phyloP scores from a whole-genome alignment of 1,140 invertebrate species.

The Ectropis grisescens region DNA sequence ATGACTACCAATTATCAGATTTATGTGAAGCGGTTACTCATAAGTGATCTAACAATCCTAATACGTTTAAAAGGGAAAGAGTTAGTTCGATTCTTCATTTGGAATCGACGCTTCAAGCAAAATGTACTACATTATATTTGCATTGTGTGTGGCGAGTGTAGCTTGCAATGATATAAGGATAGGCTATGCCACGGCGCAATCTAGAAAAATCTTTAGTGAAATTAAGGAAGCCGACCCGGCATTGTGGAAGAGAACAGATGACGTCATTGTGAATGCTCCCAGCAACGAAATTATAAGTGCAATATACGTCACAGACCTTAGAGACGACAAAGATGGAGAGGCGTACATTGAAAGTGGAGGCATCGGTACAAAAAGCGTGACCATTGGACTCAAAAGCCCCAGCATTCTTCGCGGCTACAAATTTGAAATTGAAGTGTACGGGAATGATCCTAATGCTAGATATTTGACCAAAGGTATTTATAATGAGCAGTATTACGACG shows the following conservation, averaged over 20 bases:
- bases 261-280: constrained; percentile 35
- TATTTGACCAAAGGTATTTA: constrained; percentile 25
- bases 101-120: no score
- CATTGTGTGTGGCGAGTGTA: no score
- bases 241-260: constrained; percentile 46
- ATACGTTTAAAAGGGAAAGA: no score
- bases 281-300: constrained; percentile 39
- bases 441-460: constrained; percentile 21
- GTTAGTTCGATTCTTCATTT: no score
- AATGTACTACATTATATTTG: no score
- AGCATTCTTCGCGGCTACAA: constrained; percentile 49
- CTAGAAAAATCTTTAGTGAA: constrained; percentile 41
- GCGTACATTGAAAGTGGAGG: constrained; percentile 43
- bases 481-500: constrained; percentile 17
- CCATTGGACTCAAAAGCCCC: constrained; percentile 39
- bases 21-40: no score
- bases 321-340: constrained; percentile 42
- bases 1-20: no score
- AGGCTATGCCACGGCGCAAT: constrained; percentile 21
- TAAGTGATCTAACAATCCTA: no score
- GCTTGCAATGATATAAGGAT: constrained; percentile 38
- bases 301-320: constrained; percentile 38
- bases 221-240: constrained; percentile 46
- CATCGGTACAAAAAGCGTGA: constrained; percentile 40
- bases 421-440: constrained; percentile 47